Percentiles rank a stretch among this genome's conserved stretches.
Conservation (phyloP, 1,140 invertebrate genomes). For the Rhopalosiphum padi region DNA sequence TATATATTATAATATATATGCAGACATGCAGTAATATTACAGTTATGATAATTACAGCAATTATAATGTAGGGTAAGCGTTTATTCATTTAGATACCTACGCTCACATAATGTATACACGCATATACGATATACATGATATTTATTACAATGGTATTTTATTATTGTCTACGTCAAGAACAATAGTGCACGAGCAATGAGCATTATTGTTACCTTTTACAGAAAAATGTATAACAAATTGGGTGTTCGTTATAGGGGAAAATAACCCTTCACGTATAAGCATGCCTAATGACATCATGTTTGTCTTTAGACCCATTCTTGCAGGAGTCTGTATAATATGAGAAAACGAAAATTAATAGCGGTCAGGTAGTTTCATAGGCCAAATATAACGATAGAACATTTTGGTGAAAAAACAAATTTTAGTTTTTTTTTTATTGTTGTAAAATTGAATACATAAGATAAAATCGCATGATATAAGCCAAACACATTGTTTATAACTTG, state of each 20-base stretch:
- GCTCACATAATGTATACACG: background rate
- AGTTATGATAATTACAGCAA: constrained; percentile 17
- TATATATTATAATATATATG: background rate
- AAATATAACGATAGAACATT: background rate
- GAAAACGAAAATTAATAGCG: constrained; percentile 53
- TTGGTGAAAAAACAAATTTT: background rate
- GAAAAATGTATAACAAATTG: constrained; percentile 41
- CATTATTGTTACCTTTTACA: constrained; percentile 38
- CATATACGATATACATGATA: background rate
- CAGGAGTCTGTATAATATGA: background rate
- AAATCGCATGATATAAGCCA: background rate
- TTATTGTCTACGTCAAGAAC: constrained; percentile 45
- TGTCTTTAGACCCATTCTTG: constrained; percentile 19
- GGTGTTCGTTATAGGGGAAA: constrained; percentile 38
- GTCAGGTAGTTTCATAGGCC: background rate
- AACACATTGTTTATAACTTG: background rate
- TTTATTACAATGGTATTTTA: constrained; percentile 36
- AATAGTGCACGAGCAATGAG: background rate
- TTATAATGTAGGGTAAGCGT: constrained; percentile 39
- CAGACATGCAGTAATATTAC: background rate
- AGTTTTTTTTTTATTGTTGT: background rate
- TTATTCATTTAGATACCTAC: background rate
- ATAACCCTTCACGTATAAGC: constrained; percentile 29
- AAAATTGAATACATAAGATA: background rate
- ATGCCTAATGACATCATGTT: constrained; percentile 49